Evolutionary conservation across 2,888 invertebrate species (phyloP), one percentile per base, ranked within the genome.

Genomic region (Falcaria lacertinaria): DNA sequence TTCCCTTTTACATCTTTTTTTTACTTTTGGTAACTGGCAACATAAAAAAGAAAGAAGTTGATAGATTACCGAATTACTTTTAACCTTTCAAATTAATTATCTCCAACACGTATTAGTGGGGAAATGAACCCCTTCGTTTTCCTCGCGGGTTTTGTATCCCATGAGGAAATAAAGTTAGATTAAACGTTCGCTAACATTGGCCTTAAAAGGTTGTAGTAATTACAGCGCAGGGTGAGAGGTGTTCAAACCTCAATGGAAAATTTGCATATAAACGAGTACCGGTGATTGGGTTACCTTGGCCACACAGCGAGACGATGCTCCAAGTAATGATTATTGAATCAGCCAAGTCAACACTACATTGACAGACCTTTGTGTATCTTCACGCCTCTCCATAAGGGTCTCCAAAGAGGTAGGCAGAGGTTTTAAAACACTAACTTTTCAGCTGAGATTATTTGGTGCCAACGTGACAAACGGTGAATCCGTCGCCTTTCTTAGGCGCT

Each of bases 221-320:
- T 46, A 46, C 40, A 40, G 40, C 25, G 35, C 33, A 44, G 37
- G 43, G 39, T 43, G 42, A 39, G 42, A 28, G 42, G 28, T 34
- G 41, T 43, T 40, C 25, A 47, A 56, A 50, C 43, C 38, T 51
- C 45, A 45, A 53, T 59, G 55, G 34, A 33, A 5, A 35, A 83
- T 83, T 80, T 74, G 74, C 80, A 81, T 79, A 64, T 69, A 76
- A 76, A 81, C 68, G 73, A 79, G 66, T 51, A 47, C 38, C 58
- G 54, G 52, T 74, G 69, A 79, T 77, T 69, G 65, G 50, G 60
- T 72, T 71, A 69, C 63, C 43, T 52, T 54, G 51, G 47, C 62
- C 60, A 41, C 48, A 48, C 48, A 47, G 39, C 44, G 48, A 39
- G 47, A 42, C 39, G 43, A 50, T 53, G 53, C 56, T 53, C 48